A percentile compares a stretch with the other conserved stretches of the same genome.
Evolutionary conservation across 2,797 vertebrate species (phyloP).

Genomic region (Dicrostonyx torquatus): DNA sequence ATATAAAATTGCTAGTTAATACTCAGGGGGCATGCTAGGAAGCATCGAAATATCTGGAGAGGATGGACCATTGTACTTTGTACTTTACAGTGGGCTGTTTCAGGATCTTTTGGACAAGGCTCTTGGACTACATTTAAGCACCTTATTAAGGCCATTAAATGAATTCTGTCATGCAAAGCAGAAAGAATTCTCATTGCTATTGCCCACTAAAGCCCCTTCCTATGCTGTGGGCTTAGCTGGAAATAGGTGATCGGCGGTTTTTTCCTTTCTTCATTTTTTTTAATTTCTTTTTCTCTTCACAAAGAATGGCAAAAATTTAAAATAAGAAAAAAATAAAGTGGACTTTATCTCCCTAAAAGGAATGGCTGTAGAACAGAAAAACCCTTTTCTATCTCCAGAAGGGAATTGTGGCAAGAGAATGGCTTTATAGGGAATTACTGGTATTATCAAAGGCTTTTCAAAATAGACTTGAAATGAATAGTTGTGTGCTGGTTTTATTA

Average conservation of each 20-base stretch:
- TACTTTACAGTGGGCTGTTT: not conserved
- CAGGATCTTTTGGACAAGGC: conserved; percentile 51
- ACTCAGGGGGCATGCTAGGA: not conserved
- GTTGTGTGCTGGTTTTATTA: conserved; percentile 81
- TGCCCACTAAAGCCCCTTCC: conserved; percentile 20
- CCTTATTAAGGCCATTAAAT: conserved; percentile 56
- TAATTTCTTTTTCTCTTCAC: not conserved
- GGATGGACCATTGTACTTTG: conserved; percentile 8
- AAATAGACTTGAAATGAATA: conserved; percentile 85
- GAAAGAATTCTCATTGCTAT: not conserved
- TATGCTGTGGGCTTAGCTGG: conserved; percentile 14
- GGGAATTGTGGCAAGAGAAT: conserved; percentile 78
- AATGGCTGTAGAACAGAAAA: conserved; percentile 73
- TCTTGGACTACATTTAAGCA: not conserved
- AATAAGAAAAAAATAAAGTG: conserved; percentile 50
- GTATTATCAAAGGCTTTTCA: conserved; percentile 84
- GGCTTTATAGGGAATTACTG: conserved; percentile 83
- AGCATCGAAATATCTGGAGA: conserved; percentile 30
- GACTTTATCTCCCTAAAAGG: conserved; percentile 68
- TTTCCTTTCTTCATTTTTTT: not conserved
- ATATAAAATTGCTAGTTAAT: not conserved
- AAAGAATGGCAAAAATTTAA: conserved; percentile 59
- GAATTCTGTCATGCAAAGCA: not conserved
- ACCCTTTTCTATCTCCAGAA: conserved; percentile 75
- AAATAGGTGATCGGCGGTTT: conserved; percentile 48